phyloP scores from a whole-genome alignment of 35 echinoderm and acorn worm species.

The Hemicentrotus pulcherrimus region DNA sequence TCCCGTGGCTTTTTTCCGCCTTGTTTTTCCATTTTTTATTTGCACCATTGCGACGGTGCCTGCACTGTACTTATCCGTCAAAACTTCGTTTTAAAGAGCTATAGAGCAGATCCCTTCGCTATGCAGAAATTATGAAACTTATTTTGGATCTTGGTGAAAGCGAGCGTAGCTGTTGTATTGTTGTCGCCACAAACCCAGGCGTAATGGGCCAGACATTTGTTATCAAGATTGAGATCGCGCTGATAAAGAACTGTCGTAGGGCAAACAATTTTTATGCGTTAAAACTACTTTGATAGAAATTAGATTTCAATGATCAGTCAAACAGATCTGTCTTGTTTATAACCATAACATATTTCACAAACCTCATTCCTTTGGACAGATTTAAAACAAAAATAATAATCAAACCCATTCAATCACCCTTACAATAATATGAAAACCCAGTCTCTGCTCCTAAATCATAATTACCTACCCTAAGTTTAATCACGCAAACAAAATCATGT shows the following conservation, averaged over 20 bases:
- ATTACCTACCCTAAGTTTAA: no score
- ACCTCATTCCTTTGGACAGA: background rate
- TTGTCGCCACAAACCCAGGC: background rate
- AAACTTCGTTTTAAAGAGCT: background rate
- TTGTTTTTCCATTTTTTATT: conserved; percentile 29
- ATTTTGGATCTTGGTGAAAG: background rate
- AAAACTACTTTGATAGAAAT: conserved; percentile 14
- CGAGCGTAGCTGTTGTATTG: background rate
- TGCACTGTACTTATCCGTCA: background rate
- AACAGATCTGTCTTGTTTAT: background rate
- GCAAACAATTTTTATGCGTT: background rate
- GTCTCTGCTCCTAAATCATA: no score
- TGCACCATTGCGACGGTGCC: background rate
- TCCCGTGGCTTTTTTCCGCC: background rate
- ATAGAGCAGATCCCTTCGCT: background rate
- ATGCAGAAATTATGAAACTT: background rate
- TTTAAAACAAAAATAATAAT: background rate
- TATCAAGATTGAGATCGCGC: background rate
- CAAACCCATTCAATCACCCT: background rate
- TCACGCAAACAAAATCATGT: no score
- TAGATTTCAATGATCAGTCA: background rate
- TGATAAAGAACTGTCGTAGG: background rate
- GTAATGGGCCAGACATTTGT: background rate
- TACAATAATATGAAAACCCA: no score
- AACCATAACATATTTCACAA: background rate